These are phyloP conservation scores for Bombus cullumanus DNA, from an alignment of 1,140 invertebrate species.

Conservation along the genomic window DNA sequence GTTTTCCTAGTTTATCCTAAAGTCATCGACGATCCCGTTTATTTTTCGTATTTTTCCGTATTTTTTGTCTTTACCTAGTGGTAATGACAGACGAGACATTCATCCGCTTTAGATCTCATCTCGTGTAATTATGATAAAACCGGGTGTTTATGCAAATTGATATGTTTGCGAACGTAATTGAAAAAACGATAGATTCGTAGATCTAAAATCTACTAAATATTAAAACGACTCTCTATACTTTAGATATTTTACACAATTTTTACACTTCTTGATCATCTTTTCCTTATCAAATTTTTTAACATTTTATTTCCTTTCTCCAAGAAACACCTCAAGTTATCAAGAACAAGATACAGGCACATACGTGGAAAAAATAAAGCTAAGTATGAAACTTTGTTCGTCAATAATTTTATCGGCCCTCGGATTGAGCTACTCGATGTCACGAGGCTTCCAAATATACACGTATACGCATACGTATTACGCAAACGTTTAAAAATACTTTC, in stretches of 20 bases:
- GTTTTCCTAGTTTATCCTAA: background rate
- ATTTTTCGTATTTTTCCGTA: background rate
- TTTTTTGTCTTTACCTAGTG: background rate
- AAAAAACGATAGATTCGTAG: background rate
- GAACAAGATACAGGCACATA: background rate
- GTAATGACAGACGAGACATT: background rate
- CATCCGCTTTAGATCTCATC: background rate
- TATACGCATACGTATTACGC: conserved; percentile 22
- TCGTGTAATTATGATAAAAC: background rate
- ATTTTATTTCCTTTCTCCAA: background rate
- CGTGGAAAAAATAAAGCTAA: background rate
- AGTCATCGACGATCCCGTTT: too few species aligned
- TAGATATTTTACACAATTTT: background rate
- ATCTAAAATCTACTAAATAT: background rate
- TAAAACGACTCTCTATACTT: background rate
- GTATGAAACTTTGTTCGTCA: background rate
- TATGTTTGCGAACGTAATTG: background rate
- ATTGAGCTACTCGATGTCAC: background rate
- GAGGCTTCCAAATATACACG: background rate
- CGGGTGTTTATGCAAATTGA: background rate
- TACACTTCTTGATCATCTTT: too few species aligned
- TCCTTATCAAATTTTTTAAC: background rate
- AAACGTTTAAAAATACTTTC: conserved; percentile 23
- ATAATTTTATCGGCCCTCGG: background rate
- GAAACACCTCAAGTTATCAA: background rate